Evolutionary conservation across 1,140 invertebrate genomes (phyloP).

Genomic region (Portunus trituberculatus): DNA sequence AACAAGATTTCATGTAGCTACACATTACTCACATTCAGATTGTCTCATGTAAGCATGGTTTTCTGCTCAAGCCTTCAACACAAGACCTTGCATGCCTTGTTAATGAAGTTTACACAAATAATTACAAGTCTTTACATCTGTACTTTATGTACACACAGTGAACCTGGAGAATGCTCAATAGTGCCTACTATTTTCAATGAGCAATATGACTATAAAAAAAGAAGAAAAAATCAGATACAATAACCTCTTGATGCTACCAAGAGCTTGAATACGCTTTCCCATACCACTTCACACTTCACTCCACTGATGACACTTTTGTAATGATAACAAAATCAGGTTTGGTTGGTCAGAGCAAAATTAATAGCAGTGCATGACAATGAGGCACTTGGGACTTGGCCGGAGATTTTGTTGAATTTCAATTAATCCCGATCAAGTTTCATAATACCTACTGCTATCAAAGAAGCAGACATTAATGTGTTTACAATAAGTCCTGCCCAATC

Average conservation of each 20-base stretch:
- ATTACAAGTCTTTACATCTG: too few species aligned
- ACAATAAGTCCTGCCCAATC: too few species aligned
- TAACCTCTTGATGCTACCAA: background rate
- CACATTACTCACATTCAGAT: too few species aligned
- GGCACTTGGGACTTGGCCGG: slow-evolving; percentile 6
- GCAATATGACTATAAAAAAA: background rate
- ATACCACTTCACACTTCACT: background rate
- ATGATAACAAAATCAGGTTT: background rate
- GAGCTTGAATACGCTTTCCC: background rate
- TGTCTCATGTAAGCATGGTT: too few species aligned
- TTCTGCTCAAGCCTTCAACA: too few species aligned
- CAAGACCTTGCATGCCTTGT: too few species aligned
- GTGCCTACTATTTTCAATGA: too few species aligned
- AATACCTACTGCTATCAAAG: background rate
- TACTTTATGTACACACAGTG: too few species aligned
- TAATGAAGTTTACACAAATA: too few species aligned
- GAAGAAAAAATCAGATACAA: background rate
- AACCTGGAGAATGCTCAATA: too few species aligned
- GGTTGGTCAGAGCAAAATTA: background rate
- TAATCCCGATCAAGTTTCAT: background rate
- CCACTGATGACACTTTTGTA: background rate
- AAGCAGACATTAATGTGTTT: background rate
- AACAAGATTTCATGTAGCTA: too few species aligned
- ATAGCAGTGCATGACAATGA: background rate
- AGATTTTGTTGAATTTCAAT: background rate